Base-by-base conservation (phyloP, 2,113 vertebrate species). In the Rana temporaria region DNA sequence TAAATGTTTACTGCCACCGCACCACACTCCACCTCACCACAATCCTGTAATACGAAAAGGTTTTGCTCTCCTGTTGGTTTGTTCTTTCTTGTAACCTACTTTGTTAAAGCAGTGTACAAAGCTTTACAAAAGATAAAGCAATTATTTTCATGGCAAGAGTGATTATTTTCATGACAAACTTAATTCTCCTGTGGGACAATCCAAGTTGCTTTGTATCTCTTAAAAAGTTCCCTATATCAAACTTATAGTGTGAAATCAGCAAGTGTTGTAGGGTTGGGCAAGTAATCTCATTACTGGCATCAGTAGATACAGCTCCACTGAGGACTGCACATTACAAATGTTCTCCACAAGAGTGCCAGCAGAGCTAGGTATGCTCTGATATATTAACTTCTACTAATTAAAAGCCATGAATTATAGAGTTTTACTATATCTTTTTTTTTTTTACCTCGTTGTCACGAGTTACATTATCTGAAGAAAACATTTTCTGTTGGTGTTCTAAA, bases 241-340 rank as follows among this genome's bases (percentile, higher is more conserved):
- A 16, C 42, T 18, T 72, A 52, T 26, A 72, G 55, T 53, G 24
- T 4, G 14, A 38, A 70, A 5, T 48, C 69, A 11, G 48, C 4
- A 52, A 72, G 53, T 72, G 69, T 52, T 56, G 55, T 72, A 72
- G 69, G 69, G 69, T 56, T 52, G 53, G 20, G 52, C 69, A 72
- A 72, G 52, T 71, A 71, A 71, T 71, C 69, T 71, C 69, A 71
- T 71, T 71, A 71, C 69, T 55, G 69, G 69, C 69, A 53, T 71
- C 69, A 71, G 20, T 72, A 72, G 69, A 55, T 72, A 72, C 69
- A 56, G 69, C 69, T 52, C 69, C 52, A 55, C 16, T 30, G 69
- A 72, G 69, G 55, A 30, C 48, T 26, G 53, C 20, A 72, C 69
- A 72, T 56, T 56, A 52, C 69, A 56, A 56, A 72, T 53, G 42